phyloP scores from a whole-genome alignment of 2,797 vertebrate species.

The Galaxias olidus region DNA sequence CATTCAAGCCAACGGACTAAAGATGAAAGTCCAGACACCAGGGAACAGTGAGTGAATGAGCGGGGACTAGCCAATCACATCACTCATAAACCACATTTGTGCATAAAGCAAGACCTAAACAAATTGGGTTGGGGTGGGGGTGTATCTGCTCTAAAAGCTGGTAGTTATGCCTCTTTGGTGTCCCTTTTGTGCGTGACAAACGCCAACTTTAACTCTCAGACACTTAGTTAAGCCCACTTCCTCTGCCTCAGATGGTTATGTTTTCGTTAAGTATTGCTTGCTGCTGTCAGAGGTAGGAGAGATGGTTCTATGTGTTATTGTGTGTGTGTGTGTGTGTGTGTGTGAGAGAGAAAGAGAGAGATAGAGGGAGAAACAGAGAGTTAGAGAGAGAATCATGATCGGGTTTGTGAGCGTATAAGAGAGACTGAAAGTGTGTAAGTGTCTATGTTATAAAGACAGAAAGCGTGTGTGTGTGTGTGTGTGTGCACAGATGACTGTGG shows the following conservation, averaged over 20 bases:
- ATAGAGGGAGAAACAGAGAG: slow-evolving; percentile 13
- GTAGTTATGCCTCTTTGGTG: neutral
- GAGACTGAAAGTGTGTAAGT: slow-evolving; percentile 7
- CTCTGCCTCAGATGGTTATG: slow-evolving; percentile 60
- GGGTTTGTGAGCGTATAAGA: slow-evolving; percentile 10
- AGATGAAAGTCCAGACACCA: too few species aligned
- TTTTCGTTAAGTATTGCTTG: slow-evolving; percentile 71
- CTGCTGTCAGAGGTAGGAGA: slow-evolving; percentile 61
- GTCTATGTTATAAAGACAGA: neutral
- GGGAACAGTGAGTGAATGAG: too few species aligned
- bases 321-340: neutral
- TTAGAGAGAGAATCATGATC: neutral
- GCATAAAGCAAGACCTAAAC: too few species aligned
- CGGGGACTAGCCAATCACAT: too few species aligned
- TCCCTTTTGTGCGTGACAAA: slow-evolving; percentile 46
- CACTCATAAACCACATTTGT: too few species aligned
- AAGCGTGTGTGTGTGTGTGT: neutral
- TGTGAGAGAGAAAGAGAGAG: neutral
- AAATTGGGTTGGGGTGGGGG: neutral
- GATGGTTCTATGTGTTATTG: slow-evolving; percentile 32
- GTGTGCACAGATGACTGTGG: neutral
- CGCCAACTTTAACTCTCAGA: slow-evolving; percentile 66
- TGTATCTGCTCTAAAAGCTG: neutral
- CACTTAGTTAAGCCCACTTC: slow-evolving; percentile 72
- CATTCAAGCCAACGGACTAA: too few species aligned